phyloP scores from a whole-genome alignment of 2,113 vertebrate species.

The Eidolon helvum region DNA sequence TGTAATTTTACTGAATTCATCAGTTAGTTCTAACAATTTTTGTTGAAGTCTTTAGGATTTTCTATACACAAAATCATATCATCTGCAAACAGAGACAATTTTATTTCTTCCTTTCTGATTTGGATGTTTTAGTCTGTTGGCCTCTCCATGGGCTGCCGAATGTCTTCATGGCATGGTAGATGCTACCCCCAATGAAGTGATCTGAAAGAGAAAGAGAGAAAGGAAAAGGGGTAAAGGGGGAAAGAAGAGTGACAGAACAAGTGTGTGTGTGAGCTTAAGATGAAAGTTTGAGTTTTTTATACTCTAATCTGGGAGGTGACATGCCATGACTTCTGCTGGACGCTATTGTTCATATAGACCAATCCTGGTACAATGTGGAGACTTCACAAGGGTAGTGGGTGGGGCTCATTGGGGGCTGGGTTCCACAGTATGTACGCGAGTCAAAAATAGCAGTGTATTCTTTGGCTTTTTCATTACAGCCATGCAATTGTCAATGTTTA shows the following conservation, averaged over 20 bases:
- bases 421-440: not conserved
- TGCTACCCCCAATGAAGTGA: not conserved
- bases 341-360: not conserved
- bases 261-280: not conserved
- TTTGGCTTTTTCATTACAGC: not conserved
- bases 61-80: not conserved
- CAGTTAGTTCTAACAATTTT: not conserved
- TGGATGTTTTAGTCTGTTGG: not conserved
- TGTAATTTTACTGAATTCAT: not conserved
- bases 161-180: not conserved
- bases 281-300: not conserved
- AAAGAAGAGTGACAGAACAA: not conserved
- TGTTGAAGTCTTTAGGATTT: not conserved
- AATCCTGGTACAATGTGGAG: rapidly evolving
- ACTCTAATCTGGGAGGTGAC: not conserved
- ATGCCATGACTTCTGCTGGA: not conserved
- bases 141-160: not conserved
- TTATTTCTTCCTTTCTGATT: not conserved
- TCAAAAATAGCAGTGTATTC: not conserved
- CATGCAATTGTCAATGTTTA: not conserved
- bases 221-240: rapidly evolving
- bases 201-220: not conserved
- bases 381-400: not conserved
- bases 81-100: not conserved
- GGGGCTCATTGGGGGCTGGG: no score